Evolutionary conservation across 2,888 invertebrate species (phyloP), one percentile per base, ranked within the genome.

Genomic region (Meghimatium bilineatum): DNA sequence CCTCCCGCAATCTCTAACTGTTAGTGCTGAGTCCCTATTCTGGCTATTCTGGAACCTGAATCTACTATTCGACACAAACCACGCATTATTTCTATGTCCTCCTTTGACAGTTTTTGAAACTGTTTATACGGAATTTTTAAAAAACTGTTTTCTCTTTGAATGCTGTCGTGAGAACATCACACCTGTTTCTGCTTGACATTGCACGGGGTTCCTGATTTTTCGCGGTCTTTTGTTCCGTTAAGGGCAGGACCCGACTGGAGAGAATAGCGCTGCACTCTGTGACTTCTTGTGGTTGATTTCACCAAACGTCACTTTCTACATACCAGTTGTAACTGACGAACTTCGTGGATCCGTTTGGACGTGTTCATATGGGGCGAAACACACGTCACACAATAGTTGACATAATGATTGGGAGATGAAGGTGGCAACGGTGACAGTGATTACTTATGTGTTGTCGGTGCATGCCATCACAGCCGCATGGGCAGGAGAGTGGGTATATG

Each of bases 151-250:
- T 71, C 26, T 71, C 26, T 20, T 20, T 8, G 3, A 36, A 71
- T 20, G 1, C 72, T 44, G 44, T 14, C n/a, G 26, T 72, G 72
- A 72, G 72, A 44, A 38, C n/a, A 44, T 26, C 26, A 49, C 72
- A 72, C 72, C 72, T 72, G 72, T 72, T 72, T 44, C n/a, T 29
- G 1, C 72, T 12, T 29, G 72, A n/a, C 72, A 38, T 44, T 44
- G n/a, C 72, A 49, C 72, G 72, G 44, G 14, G 3, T 44, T 10
- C 66, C 32, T 71, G 29, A n/a, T 49, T 49, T 29, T 72, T 1
- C 14, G n/a, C 44, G 14, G 8, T 29, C 72, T 49, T 72, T 72
- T 72, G 69, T 71, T 36, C 69, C 1, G 1, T 38, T 23, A 26
- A 38, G 36, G 69, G 69, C 69, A 26, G 38, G 36, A 26, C 38